Evolutionary conservation across 1,140 invertebrate genomes (phyloP).

Genomic region (Macrobrachium nipponense): DNA sequence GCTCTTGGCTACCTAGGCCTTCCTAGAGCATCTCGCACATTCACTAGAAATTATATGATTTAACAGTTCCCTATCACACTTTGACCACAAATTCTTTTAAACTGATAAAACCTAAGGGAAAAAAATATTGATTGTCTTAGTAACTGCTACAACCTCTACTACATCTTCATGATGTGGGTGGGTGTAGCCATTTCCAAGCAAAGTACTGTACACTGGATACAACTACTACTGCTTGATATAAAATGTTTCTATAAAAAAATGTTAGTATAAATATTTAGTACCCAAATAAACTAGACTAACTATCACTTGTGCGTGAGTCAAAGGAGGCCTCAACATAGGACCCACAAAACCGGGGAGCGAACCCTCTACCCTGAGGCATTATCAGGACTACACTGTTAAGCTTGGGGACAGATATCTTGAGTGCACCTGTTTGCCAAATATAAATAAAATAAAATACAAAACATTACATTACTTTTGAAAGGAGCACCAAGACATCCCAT

Average conservation of each 20-base stretch:
- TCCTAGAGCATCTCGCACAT: conserved; percentile 27
- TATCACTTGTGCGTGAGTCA: conserved; percentile 51
- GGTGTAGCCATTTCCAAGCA: conserved; percentile 47
- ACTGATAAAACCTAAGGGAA: conserved; percentile 42
- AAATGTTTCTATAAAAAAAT: conserved; percentile 20
- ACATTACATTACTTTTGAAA: not conserved
- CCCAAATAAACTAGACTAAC: conserved; percentile 33
- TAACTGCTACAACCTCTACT: conserved; percentile 55
- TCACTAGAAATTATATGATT: conserved; percentile 29
- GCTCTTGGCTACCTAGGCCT: not conserved
- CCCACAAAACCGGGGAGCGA: conserved; percentile 58
- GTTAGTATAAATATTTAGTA: conserved; percentile 3
- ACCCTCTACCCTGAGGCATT: conserved; percentile 58
- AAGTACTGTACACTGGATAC: conserved; percentile 19
- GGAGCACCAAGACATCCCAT: conserved; percentile 44
- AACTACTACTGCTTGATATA: conserved; percentile 2
- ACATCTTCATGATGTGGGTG: conserved; percentile 50
- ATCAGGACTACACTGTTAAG: conserved; percentile 46
- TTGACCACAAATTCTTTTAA: conserved; percentile 34
- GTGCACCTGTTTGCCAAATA: conserved; percentile 27
- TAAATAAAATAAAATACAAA: not conserved
- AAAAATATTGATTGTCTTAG: conserved; percentile 46
- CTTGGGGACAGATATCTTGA: conserved; percentile 40
- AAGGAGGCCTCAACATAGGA: conserved; percentile 48
- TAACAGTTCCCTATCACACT: conserved; percentile 42